Evolutionary conservation across 2,888 invertebrate species (phyloP).

Genomic region (Campoletis raptor): DNA sequence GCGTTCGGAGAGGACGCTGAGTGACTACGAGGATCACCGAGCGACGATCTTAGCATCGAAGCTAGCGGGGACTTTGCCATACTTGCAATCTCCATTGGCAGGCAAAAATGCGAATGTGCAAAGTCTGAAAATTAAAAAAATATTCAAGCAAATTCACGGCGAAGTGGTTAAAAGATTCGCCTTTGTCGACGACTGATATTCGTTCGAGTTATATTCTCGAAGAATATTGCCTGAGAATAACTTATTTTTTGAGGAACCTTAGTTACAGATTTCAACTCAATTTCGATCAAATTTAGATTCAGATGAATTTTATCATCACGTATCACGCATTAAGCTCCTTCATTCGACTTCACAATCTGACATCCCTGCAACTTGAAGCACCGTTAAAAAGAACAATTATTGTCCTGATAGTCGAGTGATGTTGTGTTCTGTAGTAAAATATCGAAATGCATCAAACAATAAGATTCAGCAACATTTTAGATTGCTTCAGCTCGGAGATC

Average conservation of each 20-base stretch:
- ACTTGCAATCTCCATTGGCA: constrained; percentile 43
- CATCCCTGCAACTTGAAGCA: not conserved
- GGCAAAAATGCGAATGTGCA: constrained; percentile 42
- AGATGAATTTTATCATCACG: not conserved
- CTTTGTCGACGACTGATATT: not conserved
- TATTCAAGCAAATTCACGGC: constrained; percentile 2
- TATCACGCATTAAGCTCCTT: not conserved
- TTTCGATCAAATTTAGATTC: not conserved
- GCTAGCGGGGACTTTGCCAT: constrained; percentile 43
- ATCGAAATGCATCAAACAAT: not conserved
- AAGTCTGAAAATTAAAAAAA: constrained; percentile 7
- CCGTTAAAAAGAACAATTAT: not conserved
- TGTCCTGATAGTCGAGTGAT: not conserved
- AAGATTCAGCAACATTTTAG: not conserved
- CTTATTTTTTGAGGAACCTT: not conserved
- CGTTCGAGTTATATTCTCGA: not conserved
- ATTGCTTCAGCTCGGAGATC: not conserved
- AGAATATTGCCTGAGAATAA: not conserved
- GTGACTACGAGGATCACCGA: constrained; percentile 50
- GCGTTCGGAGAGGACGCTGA: constrained; percentile 43
- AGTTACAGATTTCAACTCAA: not conserved
- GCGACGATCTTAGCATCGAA: constrained; percentile 60
- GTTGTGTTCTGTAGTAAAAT: not conserved
- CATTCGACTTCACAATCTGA: not conserved
- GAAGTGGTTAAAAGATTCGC: not conserved